Evolutionary conservation across 2,113 vertebrate genomes (phyloP).

Genomic region (Carassius auratus): DNA sequence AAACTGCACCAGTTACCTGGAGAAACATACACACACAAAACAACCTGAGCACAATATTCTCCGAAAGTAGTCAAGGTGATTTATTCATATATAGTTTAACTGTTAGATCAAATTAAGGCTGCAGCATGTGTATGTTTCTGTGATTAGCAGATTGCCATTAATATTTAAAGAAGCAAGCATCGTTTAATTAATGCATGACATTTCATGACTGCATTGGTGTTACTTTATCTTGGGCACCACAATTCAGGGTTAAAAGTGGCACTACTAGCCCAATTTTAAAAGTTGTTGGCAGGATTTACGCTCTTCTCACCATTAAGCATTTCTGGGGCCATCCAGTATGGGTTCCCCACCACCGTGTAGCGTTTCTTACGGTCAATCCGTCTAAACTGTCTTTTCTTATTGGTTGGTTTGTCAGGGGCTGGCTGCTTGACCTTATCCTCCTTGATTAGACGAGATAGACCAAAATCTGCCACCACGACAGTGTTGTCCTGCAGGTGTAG

Average conservation of each 20-base stretch:
- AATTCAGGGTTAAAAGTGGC: not conserved
- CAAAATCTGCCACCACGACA: slow-evolving; percentile 94
- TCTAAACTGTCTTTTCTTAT: slow-evolving; percentile 86
- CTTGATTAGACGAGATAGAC: slow-evolving; percentile 88
- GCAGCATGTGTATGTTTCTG: not conserved
- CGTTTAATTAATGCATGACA: not conserved
- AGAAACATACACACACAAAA: not conserved
- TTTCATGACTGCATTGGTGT: not conserved
- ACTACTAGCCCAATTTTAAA: not conserved
- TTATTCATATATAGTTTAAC: not conserved
- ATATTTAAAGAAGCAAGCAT: not conserved
- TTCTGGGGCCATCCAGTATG: slow-evolving; percentile 99
- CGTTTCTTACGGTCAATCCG: slow-evolving; percentile 91
- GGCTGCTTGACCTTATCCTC: slow-evolving; percentile 88
- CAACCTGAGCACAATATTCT: not conserved
- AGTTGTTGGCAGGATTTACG: not conserved
- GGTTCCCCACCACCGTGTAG: slow-evolving; percentile 96
- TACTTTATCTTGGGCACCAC: not conserved
- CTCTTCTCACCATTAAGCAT: slow-evolving; percentile 91
- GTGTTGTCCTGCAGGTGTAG: slow-evolving; percentile 85
- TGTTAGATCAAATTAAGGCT: not conserved
- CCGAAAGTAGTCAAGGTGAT: not conserved
- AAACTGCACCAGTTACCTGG: not conserved
- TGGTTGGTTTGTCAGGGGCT: slow-evolving; percentile 80
- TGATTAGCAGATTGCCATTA: not conserved